A percentile compares a stretch with the other conserved stretches of the same genome.
Conservation (phyloP, 2,113 vertebrate genomes). For the Bolborhynchus lineola region DNA sequence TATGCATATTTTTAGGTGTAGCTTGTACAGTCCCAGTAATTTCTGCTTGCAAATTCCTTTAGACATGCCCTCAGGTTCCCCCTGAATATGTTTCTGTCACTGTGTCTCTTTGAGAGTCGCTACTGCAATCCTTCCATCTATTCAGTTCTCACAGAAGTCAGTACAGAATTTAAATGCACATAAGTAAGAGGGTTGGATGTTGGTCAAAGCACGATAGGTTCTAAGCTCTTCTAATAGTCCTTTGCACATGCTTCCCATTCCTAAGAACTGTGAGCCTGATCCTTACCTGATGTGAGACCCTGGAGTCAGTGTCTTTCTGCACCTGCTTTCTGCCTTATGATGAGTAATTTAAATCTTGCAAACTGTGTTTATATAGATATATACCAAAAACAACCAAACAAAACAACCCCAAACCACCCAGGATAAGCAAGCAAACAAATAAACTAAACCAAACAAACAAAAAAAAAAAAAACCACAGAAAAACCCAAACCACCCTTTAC, state of each 20-base stretch:
- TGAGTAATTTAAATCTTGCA: not conserved
- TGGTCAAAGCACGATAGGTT: not conserved
- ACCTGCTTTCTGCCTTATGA: not conserved
- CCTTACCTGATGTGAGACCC: not conserved
- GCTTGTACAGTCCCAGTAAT: not conserved
- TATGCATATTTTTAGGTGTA: conserved; percentile 3
- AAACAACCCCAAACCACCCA: not conserved
- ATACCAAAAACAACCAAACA: not conserved
- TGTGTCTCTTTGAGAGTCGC: not conserved
- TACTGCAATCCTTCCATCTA: not conserved
- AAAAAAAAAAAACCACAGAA: not conserved
- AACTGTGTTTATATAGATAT: not conserved
- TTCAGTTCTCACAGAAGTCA: not conserved
- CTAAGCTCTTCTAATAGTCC: not conserved
- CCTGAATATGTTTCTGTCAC: not conserved
- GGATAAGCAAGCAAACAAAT: not conserved
- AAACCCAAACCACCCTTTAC: not conserved
- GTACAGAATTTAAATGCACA: not conserved
- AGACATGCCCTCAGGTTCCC: not conserved
- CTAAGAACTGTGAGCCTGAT: not conserved
- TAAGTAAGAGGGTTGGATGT: not conserved
- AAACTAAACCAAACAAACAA: not conserved
- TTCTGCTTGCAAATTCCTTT: conserved; percentile 9
- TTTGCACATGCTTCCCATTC: not conserved
- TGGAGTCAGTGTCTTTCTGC: not conserved